Evolutionary conservation across 35 echinoderm and acorn worm species (phyloP), one percentile per base, ranked within the genome.

Genomic region (Patiria miniata): DNA sequence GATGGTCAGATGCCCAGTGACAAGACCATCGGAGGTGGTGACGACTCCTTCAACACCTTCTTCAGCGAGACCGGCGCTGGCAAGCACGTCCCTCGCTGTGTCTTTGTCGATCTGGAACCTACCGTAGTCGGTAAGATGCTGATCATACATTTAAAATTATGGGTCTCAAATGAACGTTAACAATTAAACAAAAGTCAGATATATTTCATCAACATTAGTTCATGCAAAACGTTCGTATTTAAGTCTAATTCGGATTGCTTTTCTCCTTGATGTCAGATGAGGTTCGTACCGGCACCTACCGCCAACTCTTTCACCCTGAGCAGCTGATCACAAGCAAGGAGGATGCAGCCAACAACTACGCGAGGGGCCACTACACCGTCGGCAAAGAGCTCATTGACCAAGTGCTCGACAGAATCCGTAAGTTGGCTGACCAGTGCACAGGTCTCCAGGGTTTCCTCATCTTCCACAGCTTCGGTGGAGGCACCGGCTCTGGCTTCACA

Each of bases 1-100:
- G 93, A 95, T 88, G 93, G 93, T 37, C 93, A 91, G 61, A 95
- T 95, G 85, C 85, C 93, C 52, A 81, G 77, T 51, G 87, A 82
- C 61, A 69, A 69, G 79, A 88, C 78, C 50, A 76, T 82, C 32
- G 85, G 79, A 83, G 79, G 57, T 51, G 86, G 40, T 52, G 91
- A 87, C 39, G 91, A 93, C 52, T 87, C 92, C 39, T 94, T 89
- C 88, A 86, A 86, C 38, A 94, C 91, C 18, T 93, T 93, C 86
- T 93, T 93, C 81, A 93, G 87, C 50, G 91, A 93, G 81, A 85
- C 87, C 40, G 91, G 87, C 58, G 81, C 86, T 16, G 91, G 91
- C 39, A 93, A 85, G 40, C 86, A 93, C 23, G 91, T 93, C 19
- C 91, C 91, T 0, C 32, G 91, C 23, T 73, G 80, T 14, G 68